phyloP scores from a whole-genome alignment of 2,113 vertebrate species.

The Pseudopipra pipra region DNA sequence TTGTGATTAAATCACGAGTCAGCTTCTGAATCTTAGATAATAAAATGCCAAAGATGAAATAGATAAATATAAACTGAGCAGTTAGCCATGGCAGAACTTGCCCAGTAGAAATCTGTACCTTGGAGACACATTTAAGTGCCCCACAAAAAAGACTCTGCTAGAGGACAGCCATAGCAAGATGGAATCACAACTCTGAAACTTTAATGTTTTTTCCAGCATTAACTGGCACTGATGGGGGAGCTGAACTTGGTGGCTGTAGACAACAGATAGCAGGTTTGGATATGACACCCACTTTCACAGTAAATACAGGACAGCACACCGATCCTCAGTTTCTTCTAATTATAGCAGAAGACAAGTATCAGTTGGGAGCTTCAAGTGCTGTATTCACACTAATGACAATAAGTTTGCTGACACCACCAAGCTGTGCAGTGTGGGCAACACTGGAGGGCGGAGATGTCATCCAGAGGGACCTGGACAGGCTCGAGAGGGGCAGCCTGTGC shows the following conservation, averaged over 20 bases:
- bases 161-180: not conserved
- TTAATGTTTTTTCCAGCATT: not conserved
- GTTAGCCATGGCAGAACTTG: not conserved
- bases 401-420: not conserved
- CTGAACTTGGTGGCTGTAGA: not conserved
- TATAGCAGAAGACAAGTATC: not conserved
- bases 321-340: not conserved
- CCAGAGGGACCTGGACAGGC: not conserved
- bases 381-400: not conserved
- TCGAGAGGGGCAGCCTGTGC: not conserved
- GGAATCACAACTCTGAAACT: not conserved
- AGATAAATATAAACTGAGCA: not conserved
- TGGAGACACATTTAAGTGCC: not conserved
- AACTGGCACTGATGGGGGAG: not conserved
- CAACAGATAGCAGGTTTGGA: not conserved
- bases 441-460: not conserved
- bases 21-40: not conserved
- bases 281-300: not conserved
- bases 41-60: fast-evolving
- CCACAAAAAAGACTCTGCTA: not conserved
- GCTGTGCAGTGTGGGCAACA: fast-evolving
- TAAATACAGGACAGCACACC: not conserved
- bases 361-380: not conserved
- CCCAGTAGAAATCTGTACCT: not conserved
- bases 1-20: not conserved